Base-by-base conservation (phyloP, 2,113 vertebrate species). In the Eira barbara region DNA sequence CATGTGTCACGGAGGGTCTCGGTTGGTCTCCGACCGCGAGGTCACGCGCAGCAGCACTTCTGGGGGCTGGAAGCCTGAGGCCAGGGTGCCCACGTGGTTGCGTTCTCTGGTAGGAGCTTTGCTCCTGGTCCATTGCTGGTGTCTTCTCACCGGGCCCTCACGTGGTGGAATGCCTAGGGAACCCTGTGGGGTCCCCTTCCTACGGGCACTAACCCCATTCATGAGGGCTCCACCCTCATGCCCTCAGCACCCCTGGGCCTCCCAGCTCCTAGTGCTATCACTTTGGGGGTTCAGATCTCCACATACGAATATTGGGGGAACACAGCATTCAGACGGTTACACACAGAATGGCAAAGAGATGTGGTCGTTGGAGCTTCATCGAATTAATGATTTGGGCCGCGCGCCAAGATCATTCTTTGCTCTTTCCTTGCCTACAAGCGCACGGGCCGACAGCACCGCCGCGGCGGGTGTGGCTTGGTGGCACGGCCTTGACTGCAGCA, bases 381-480 rank as follows among this genome's bases (percentile, higher is more conserved):
- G 42, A 59, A 13, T 45, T 12, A 7, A 13, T 5, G 20, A 3
- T 27, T 18, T 36, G 57, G 4, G 7, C 34, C 4, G 23, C 4
- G 36, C 11, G 3, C 45, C 47, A 29, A 6, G 59, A 21, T 55
- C 20, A 9, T 34, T 1, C 1, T 59, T 14, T 21, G 14, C 13
- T 27, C 10, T 15, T n/a, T 27, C 42, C 14, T 47, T 45, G 73
- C 61, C n/a, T 12, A 20, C n/a, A 25, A 45, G 61, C 10, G 2
- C 3, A 3, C 8, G 9, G 34, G 2, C 27, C 12, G 20, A 23
- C 3, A 2, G 42, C 0, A 1, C 20, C 0, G 0, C 4, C 6
- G 2, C 4, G 6, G 29, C 6, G 2, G 7, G 15, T 7, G 14
- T 39, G 34, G 3, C 1, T 45, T 3, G 7, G 25, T 4, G 25